phyloP scores from a whole-genome alignment of 1,140 invertebrate species.

The Stegodyphus mimosarum region DNA sequence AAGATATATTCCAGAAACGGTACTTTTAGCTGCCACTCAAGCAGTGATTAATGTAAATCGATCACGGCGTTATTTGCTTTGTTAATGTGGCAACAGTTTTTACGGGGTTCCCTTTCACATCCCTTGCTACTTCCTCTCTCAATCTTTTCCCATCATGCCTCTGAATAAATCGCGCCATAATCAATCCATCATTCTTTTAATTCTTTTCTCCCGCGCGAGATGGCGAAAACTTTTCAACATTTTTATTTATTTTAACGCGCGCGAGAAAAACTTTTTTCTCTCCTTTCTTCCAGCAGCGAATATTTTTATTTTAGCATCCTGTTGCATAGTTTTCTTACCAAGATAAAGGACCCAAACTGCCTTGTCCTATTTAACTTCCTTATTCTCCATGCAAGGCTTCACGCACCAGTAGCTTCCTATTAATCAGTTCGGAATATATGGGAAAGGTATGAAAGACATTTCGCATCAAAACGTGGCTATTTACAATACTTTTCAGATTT shows the following conservation, averaged over 20 bases:
- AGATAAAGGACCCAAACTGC: too few relatives aligned
- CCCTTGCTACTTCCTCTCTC: constrained; percentile 23
- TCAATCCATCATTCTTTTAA: constrained; percentile 53
- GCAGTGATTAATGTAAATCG: constrained; percentile 58
- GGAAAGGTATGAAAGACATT: too few relatives aligned
- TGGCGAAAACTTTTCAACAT: constrained; percentile 35
- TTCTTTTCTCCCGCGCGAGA: constrained; percentile 23
- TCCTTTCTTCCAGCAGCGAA: too few relatives aligned
- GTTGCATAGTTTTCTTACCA: too few relatives aligned
- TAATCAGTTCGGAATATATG: too few relatives aligned
- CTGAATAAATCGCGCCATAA: constrained; percentile 58
- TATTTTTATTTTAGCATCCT: too few relatives aligned
- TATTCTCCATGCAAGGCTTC: too few relatives aligned
- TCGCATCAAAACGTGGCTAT: too few relatives aligned
- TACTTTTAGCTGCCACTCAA: constrained; percentile 54
- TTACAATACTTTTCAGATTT: too few relatives aligned
- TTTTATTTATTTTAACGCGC: constrained; percentile 40
- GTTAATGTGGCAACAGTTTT: constrained; percentile 59
- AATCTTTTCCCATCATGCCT: constrained; percentile 57
- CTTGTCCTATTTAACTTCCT: too few relatives aligned
- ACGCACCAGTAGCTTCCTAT: too few relatives aligned
- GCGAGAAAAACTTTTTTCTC: neutral
- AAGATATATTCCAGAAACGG: too few relatives aligned
- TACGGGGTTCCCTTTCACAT: constrained; percentile 40
- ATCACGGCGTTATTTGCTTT: constrained; percentile 58